These are phyloP conservation scores for Sciurus niger DNA, from an alignment of 2,113 vertebrate species.

Conservation along the genomic window DNA sequence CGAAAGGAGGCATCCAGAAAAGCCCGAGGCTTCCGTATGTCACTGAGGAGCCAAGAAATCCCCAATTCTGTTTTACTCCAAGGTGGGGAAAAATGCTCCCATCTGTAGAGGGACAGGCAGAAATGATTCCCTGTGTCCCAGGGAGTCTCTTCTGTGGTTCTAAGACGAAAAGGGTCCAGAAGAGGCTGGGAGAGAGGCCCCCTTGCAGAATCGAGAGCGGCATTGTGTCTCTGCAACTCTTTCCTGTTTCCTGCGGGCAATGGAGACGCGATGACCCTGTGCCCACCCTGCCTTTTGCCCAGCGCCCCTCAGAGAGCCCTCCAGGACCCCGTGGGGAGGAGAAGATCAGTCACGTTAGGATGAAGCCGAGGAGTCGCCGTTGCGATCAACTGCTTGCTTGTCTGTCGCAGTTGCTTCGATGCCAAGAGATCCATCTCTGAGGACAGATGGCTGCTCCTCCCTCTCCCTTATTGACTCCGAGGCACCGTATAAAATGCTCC, in stretches of 20 bases:
- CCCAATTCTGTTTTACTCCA: neutral
- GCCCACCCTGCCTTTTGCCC: fast-evolving
- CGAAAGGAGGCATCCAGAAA: fast-evolving
- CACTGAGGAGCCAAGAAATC: too few relatives aligned
- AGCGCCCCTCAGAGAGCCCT: neutral
- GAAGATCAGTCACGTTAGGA: neutral
- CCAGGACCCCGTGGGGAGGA: fast-evolving
- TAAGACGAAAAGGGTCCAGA: neutral
- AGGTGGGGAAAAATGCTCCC: fast-evolving
- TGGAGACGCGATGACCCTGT: neutral
- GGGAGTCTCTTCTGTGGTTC: neutral
- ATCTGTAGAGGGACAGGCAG: neutral
- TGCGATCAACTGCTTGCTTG: neutral
- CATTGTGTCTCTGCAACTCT: fast-evolving
- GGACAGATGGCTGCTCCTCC: neutral
- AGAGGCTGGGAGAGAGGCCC: neutral
- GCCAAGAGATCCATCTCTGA: neutral
- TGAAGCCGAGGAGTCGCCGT: neutral
- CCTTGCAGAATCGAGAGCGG: neutral
- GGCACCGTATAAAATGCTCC: fast-evolving
- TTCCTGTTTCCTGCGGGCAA: fast-evolving
- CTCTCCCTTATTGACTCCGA: neutral
- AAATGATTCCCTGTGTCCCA: fast-evolving
- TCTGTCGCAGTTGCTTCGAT: neutral
- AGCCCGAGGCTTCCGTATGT: fast-evolving